Conservation (phyloP, 92 coral and sea anemone genomes). For the Montipora capitata region DNA sequence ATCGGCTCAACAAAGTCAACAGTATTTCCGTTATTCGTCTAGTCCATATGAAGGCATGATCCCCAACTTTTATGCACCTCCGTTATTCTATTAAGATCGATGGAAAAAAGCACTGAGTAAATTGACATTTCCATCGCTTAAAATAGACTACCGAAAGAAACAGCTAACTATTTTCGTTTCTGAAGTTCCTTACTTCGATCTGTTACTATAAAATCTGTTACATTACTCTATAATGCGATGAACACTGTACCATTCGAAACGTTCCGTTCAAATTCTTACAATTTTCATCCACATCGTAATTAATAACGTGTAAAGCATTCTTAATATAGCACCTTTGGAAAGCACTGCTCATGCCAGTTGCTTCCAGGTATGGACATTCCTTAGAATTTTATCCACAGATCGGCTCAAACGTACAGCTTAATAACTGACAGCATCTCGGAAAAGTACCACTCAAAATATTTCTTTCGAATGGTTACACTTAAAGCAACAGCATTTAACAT, state of each 20-base stretch:
- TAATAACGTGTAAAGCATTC: background rate
- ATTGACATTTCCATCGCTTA: background rate
- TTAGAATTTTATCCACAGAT: background rate
- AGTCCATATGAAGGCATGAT: constrained; percentile 29
- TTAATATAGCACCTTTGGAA: background rate
- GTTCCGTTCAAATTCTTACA: too few species aligned
- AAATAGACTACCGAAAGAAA: too few species aligned
- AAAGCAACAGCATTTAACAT: too few species aligned
- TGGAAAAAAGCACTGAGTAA: background rate
- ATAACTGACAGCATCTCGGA: too few species aligned
- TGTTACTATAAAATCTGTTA: too few species aligned
- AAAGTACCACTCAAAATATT: too few species aligned
- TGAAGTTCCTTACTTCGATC: background rate
- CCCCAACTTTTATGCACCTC: constrained; percentile 1
- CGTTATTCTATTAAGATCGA: constrained; percentile 17
- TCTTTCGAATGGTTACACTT: too few species aligned
- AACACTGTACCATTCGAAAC: too few species aligned
- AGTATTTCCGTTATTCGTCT: constrained; percentile 36
- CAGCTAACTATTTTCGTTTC: too few species aligned
- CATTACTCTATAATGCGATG: too few species aligned
- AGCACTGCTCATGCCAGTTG: background rate
- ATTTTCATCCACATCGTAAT: background rate
- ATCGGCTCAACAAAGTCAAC: constrained; percentile 27
- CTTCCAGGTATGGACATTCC: background rate
- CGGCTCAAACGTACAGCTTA: background rate